A percentile compares a stretch with the other conserved stretches of the same genome.
Evolutionary conservation across 2,113 vertebrate species (phyloP).

Genomic region (Apaloderma vittatum): DNA sequence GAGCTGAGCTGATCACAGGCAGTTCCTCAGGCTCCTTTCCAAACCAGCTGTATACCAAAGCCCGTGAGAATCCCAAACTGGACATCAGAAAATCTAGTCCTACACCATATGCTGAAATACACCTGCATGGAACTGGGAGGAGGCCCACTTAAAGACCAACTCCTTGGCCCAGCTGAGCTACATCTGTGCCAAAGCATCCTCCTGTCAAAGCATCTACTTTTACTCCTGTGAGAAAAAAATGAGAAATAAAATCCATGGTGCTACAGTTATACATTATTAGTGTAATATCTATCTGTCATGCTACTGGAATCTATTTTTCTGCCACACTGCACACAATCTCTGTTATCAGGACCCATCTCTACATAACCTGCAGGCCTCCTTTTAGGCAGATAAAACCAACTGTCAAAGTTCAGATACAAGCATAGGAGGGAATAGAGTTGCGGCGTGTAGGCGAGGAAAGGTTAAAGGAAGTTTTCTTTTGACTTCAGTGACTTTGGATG

Average conservation of each 20-base stretch:
- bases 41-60: rapidly evolving
- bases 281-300: rapidly evolving
- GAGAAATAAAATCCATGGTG: background rate
- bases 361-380: background rate
- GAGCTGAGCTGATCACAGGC: background rate
- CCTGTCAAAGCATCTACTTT: background rate
- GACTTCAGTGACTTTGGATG: background rate
- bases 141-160: background rate
- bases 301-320: background rate
- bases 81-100: background rate
- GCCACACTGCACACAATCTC: background rate
- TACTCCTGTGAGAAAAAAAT: background rate
- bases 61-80: background rate
- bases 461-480: background rate
- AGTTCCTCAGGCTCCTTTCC: background rate
- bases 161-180: background rate
- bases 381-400: background rate
- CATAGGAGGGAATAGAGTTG: background rate
- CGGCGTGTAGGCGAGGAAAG: background rate
- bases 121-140: background rate
- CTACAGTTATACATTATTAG: background rate
- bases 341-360: background rate
- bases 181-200: background rate
- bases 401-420: background rate
- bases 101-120: background rate